Evolutionary conservation across 2,888 invertebrate genomes (phyloP).

Genomic region (Phyllotreta striolata): DNA sequence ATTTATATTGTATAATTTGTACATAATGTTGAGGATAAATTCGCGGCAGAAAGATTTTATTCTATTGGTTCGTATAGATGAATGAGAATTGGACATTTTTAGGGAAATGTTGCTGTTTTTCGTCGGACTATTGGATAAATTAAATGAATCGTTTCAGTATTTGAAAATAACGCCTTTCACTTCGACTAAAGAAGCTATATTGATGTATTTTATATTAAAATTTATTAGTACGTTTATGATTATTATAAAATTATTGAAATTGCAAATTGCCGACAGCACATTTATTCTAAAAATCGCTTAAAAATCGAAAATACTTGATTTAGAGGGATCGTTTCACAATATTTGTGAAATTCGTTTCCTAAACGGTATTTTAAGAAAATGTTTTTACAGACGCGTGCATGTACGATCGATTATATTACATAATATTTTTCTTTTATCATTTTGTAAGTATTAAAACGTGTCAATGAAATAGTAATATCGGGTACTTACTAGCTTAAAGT

Average conservation of each 20-base stretch:
- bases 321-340: background rate
- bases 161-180: too few relatives aligned
- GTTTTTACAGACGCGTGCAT: conserved; percentile 1
- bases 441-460: conserved; percentile 14
- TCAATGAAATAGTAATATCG: conserved; percentile 19
- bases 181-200: too few relatives aligned
- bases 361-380: conserved; percentile 3
- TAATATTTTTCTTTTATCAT: conserved; percentile 3
- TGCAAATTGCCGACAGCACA: too few relatives aligned
- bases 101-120: conserved; percentile 6
- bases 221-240: too few relatives aligned
- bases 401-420: background rate
- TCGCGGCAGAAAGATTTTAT: conserved; percentile 41
- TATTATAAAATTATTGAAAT: too few relatives aligned
- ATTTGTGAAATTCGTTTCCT: conserved; percentile 4
- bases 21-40: conserved; percentile 53
- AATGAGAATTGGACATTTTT: conserved; percentile 1
- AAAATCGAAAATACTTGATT: background rate
- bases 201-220: too few relatives aligned
- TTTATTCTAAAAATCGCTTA: background rate
- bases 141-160: too few relatives aligned
- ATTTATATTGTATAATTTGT: conserved; percentile 62
- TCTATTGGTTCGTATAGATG: conserved; percentile 34
- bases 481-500: conserved; percentile 17
- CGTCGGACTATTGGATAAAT: background rate